Evolutionary conservation across 1,140 invertebrate species (phyloP).

Genomic region (Diuraphis noxia): DNA sequence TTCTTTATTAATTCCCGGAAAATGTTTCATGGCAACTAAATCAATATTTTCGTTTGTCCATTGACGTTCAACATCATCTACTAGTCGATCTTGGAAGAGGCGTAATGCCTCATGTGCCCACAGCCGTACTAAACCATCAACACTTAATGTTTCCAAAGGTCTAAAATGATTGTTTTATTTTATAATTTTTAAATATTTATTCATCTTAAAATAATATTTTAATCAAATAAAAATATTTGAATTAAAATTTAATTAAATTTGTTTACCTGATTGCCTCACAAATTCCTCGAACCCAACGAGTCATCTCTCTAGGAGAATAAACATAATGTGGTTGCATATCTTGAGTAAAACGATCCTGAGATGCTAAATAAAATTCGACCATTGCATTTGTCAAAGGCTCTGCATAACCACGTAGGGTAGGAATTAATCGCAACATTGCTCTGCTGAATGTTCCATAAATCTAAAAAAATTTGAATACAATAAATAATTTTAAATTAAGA

Average conservation of each 20-base stretch:
- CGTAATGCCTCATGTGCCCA: conserved; percentile 98
- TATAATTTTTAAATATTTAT: not conserved
- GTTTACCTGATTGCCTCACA: conserved; percentile 90
- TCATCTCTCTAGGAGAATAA: conserved; percentile 99
- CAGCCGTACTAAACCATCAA: conserved; percentile 93
- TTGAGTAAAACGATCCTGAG: conserved; percentile 97
- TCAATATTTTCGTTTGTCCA: conserved; percentile 99
- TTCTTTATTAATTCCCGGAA: conserved; percentile 86
- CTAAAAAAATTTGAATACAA: conserved; percentile 60
- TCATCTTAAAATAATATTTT: not conserved
- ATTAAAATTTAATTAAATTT: not conserved
- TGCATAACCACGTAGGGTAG: conserved; percentile 85
- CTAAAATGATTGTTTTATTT: conserved; percentile 60
- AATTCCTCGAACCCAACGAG: conserved; percentile 97
- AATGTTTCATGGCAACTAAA: conserved; percentile 90
- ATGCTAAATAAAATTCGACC: conserved; percentile 97
- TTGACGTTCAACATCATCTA: conserved; percentile 88
- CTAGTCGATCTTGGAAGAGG: conserved; percentile 94
- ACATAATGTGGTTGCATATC: conserved; percentile 99
- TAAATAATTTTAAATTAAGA: not conserved
- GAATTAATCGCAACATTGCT: conserved; percentile 93
- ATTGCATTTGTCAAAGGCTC: conserved; percentile 97
- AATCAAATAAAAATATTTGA: not conserved
- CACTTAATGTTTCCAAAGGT: conserved; percentile 85
- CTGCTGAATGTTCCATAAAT: conserved; percentile 98